Evolutionary conservation across 2,113 vertebrate genomes (phyloP).

Genomic region (Calcarius ornatus): DNA sequence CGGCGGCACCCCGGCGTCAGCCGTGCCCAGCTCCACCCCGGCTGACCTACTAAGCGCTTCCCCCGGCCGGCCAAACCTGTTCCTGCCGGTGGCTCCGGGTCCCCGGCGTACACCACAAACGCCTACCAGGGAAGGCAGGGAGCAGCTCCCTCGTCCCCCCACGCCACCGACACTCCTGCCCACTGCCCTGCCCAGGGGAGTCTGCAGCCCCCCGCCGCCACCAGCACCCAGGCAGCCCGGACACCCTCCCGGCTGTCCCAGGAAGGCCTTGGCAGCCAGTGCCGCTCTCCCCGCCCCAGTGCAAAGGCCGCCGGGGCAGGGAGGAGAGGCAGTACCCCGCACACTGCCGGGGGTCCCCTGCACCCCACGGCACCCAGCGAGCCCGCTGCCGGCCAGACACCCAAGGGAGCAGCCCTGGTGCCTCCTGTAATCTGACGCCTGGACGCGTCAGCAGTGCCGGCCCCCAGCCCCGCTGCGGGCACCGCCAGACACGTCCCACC

Average conservation of each 20-base stretch:
- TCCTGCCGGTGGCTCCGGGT: neutral
- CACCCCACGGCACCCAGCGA: fast-evolving
- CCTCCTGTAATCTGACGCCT: neutral
- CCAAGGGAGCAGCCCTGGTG: neutral
- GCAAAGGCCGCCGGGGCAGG: neutral
- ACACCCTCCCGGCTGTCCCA: neutral
- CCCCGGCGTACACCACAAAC: neutral
- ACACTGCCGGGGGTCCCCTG: neutral
- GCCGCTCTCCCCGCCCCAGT: neutral
- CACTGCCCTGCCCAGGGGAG: neutral
- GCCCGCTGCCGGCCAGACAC: fast-evolving
- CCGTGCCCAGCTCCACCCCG: neutral
- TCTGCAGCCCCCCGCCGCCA: fast-evolving
- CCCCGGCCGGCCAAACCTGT: conserved; percentile 46
- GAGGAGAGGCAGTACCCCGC: neutral
- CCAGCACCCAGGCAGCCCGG: fast-evolving
- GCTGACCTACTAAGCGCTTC: conserved; percentile 52
- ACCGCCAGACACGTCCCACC: neutral
- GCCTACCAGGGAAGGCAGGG: neutral
- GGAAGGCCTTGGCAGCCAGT: neutral
- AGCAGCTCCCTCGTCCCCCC: neutral
- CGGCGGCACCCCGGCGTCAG: neutral
- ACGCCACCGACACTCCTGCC: fast-evolving
- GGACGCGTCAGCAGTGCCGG: neutral
- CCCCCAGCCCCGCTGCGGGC: neutral